Evolutionary conservation across 2,888 invertebrate species (phyloP), one percentile per base, ranked within the genome.

Genomic region (Cabera pusaria): DNA sequence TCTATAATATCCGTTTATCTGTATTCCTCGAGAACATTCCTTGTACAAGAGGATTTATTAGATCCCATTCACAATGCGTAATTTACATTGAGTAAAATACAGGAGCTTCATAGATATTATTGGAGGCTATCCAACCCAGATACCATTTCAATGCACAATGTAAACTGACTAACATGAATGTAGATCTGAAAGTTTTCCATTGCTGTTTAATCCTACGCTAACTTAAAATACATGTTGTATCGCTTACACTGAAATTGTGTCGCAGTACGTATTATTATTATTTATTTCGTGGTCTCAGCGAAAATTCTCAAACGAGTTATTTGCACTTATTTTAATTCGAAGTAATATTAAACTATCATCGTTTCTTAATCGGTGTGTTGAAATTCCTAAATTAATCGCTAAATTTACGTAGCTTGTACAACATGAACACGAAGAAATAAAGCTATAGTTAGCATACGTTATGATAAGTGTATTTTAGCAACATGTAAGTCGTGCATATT

Each of bases 51-150:
- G 37, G 46, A 55, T 59, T 55, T 62, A 67, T 62, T 59, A 54
- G 48, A 57, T 49, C 53, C 49, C 52, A 62, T 65, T 61, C 59
- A 62, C 56, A 53, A 54, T 58, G 51, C 56, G 49, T 41, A 48
- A 40, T 57, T 53, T 52, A 52, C 57, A 64, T 62, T 59, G 50
- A 49, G 51, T 59, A 57, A 58, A 56, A 44, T 53, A 45, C 54
- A 47, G 57, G 52, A 50, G 50, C 49, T 33, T 42, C 49, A 37
- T 34, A 27, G 28, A 43, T 31, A 54, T 48, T 53, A 52, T 66
- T 71, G 70, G 70, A 69, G 59, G 48, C 53, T 54, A 44, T 65
- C 72, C 70, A 69, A 64, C 27, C 42, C 22, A 37, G 52, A 53
- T 46, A 36, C 44, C 41, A 34, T 32, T 40, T 21, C 34, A 31